Base-by-base conservation (phyloP, 1,140 invertebrate species). In the Drosophila melanogaster region DNA sequence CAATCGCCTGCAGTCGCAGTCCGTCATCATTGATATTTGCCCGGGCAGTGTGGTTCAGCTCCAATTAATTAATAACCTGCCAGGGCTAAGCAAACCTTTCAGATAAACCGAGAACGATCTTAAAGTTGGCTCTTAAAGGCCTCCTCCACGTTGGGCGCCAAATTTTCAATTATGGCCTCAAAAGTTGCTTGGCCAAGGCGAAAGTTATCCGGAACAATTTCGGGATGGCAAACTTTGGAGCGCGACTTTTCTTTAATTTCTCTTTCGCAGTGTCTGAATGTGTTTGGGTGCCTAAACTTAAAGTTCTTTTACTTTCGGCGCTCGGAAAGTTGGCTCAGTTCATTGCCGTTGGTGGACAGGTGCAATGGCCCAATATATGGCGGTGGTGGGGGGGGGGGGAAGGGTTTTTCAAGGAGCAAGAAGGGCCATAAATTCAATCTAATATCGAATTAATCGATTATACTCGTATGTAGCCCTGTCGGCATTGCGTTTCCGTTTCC, bases 371-470 rank as follows among this genome's bases (percentile, higher is more conserved):
- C 24, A 10, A 30, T 30, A 8, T 14, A 22, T 2, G 6, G 19
- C 2, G 15, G 14, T n/a, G n/a, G 0, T 1, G 26, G 3, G 11
- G 11, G 24, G 8, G 26, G 0, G 37, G 8, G 26, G 0, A 22
- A 19, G 15, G 6, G 19, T 0, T 2, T 22, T 22, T 17, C 66
- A 70, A 55, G 43, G 40, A 47, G 35, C 50, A 40, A 33, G 62
- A 64, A 55, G 47, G 51, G 70, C 73, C 75, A 91, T 90, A 90
- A 90, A 85, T 92, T 89, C 86, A 91, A 91, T 91, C 87, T 90
- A 91, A 71, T 84, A 90, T 90, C 81, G 81, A 91, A 92, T 90
- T 92, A 92, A 92, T 92, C 90, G 90, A 92, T 92, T 92, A 91
- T 79, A 81, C 56, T 58, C 69, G 64, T 80, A 62, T 74, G 78